A percentile compares a stretch with the other conserved stretches of the same genome.
phyloP scores from a whole-genome alignment of 1,140 invertebrate species.

The Hirudo medicinalis region DNA sequence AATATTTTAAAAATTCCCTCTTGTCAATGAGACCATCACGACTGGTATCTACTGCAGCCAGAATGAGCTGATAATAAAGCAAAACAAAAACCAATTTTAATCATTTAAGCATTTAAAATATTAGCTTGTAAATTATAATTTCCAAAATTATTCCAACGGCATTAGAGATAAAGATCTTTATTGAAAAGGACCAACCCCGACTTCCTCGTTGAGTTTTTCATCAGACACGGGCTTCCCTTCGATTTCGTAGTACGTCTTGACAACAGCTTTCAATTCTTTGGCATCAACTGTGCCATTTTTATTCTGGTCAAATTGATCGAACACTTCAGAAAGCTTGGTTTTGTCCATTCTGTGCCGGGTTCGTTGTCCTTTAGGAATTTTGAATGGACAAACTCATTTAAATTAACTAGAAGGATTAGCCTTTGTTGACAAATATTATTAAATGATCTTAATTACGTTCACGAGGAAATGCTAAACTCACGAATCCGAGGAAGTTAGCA shows the following conservation, averaged over 20 bases:
- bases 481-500: no score
- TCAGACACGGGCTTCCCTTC: background rate
- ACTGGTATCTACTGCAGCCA: conserved; percentile 6
- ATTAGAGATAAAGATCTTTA: no score
- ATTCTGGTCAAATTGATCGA: conserved; percentile 3
- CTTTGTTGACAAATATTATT: no score
- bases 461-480: no score
- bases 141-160: no score
- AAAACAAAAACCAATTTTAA: background rate
- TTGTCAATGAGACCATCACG: conserved; percentile 4
- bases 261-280: conserved; percentile 14
- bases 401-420: no score
- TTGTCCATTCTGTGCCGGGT: background rate
- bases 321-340: background rate
- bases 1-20: conserved; percentile 5
- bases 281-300: conserved; percentile 12
- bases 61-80: background rate
- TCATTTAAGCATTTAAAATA: no score
- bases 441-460: no score
- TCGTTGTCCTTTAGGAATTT: no score
- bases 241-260: background rate
- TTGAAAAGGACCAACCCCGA: background rate
- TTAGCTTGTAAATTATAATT: no score
- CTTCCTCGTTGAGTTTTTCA: background rate
- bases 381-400: no score